Evolutionary conservation across 2,113 vertebrate species (phyloP).

Genomic region (Scalopus aquaticus): DNA sequence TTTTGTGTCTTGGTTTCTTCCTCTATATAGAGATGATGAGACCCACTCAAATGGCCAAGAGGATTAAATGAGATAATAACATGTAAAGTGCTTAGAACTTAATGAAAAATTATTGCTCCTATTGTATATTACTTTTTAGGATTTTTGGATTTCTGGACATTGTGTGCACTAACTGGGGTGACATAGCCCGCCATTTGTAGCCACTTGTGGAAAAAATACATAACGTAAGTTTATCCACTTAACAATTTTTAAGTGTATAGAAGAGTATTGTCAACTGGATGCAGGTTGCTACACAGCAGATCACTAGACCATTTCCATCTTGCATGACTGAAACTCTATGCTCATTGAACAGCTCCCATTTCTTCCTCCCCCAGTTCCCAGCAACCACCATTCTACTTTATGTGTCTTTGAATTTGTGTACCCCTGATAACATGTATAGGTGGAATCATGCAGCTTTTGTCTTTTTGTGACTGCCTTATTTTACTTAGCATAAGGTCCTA

Average conservation of each 20-base stretch:
- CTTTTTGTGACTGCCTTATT: conserved; percentile 6
- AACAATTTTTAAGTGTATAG: neutral
- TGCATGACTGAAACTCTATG: neutral
- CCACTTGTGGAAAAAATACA: neutral
- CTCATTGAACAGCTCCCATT: neutral
- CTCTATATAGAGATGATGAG: neutral
- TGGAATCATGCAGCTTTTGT: neutral
- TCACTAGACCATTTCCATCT: neutral
- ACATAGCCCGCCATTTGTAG: too few relatives aligned
- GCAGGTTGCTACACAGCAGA: neutral
- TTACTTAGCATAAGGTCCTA: neutral
- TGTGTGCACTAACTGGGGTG: too few relatives aligned
- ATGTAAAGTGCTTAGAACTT: neutral
- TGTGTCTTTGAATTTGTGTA: neutral
- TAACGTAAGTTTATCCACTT: neutral
- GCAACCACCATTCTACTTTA: neutral
- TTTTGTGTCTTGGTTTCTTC: neutral
- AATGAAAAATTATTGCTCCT: neutral
- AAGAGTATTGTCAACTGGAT: neutral
- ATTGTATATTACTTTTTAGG: neutral
- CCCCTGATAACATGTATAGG: neutral
- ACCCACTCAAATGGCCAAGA: neutral
- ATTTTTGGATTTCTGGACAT: too few relatives aligned
- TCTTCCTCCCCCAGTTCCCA: neutral
- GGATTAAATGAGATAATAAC: neutral